Percentiles rank a stretch among this genome's conserved stretches.
These are phyloP conservation scores for Tetragnatha versicolor DNA, from an alignment of 1,140 invertebrate species.

Conservation along the genomic window DNA sequence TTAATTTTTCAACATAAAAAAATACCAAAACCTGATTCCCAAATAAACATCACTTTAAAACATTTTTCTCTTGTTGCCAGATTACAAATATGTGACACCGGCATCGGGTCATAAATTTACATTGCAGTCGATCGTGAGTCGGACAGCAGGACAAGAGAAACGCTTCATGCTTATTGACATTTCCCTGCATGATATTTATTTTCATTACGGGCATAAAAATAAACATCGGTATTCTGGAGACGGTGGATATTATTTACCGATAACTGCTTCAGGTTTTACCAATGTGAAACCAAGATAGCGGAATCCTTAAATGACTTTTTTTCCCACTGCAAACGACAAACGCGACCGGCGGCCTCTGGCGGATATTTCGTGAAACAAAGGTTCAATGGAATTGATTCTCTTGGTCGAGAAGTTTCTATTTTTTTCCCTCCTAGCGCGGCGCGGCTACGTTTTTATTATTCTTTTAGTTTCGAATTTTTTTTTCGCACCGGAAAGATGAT, in stretches of 20 bases:
- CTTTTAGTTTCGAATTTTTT: not conserved
- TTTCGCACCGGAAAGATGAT: not conserved
- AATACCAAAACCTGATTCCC: not conserved
- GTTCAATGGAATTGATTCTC: constrained; percentile 44
- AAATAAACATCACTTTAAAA: not conserved
- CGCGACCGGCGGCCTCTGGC: constrained; percentile 22
- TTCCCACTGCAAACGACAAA: constrained; percentile 28
- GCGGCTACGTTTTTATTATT: not conserved
- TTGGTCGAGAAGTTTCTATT: not conserved
- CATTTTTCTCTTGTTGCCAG: not conserved
- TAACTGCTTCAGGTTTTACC: constrained; percentile 14
- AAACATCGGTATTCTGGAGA: not conserved
- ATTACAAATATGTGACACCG: constrained; percentile 35
- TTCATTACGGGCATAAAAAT: not conserved
- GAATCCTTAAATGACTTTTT: constrained; percentile 53
- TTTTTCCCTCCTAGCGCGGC: too few relatives aligned
- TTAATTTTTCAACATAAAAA: not conserved
- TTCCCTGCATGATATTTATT: constrained; percentile 43
- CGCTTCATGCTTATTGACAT: constrained; percentile 38
- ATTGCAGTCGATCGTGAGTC: constrained; percentile 27
- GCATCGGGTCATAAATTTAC: constrained; percentile 36
- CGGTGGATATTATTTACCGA: constrained; percentile 44
- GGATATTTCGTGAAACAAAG: constrained; percentile 9
- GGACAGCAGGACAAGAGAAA: not conserved
- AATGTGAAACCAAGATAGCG: constrained; percentile 30